Base-by-base conservation (phyloP, 1,140 invertebrate genomes). In the Habropoda laboriosa region DNA sequence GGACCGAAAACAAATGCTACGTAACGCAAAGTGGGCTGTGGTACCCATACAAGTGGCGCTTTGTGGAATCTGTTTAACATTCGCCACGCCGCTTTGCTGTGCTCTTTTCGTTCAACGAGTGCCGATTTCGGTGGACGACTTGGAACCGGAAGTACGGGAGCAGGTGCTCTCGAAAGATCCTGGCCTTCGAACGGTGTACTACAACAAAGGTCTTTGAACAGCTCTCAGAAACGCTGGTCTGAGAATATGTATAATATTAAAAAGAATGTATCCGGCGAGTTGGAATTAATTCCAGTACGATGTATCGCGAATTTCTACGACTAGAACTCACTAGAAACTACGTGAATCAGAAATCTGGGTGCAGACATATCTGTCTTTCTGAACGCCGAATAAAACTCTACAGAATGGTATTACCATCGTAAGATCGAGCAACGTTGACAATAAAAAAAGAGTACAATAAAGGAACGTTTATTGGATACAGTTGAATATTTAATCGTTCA, bases 11-110 rank as follows among this genome's bases (percentile, higher is more conserved):
- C 94, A 94, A 10, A 91, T 94, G 10, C 91, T 94, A 1, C 90
- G 88, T 38, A 93, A 92, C 32, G 93, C 93, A 61, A 94, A 94
- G 58, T 95, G 95, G 93, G 90, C 94, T 0, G 93, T 92, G 42
- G 93, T 94, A 1, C 95, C 95, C 0, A 92, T 95, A 40, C 96
- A 97, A 89, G 92, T 97, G 45, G 87, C 93, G 0, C 91, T 97
- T 64, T 95, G 96, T 83, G 97, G 97, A 12, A 86, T 96, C 27
- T 96, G 96, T 81, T 92, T 97, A 7, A 96, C 96, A 0, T 96
- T 97, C 88, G 96, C 97, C n/a, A 97, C 97, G 5, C 97, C 97
- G 0, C 91, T 97, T 3, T 96, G 96, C 67, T 98, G 97, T 89
- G 97, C 97, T 3, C 92, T 97, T 55, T 97, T 97, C 87, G 95